Base-by-base conservation (phyloP, 2,888 invertebrate species). In the Eristalis arbustorum region DNA sequence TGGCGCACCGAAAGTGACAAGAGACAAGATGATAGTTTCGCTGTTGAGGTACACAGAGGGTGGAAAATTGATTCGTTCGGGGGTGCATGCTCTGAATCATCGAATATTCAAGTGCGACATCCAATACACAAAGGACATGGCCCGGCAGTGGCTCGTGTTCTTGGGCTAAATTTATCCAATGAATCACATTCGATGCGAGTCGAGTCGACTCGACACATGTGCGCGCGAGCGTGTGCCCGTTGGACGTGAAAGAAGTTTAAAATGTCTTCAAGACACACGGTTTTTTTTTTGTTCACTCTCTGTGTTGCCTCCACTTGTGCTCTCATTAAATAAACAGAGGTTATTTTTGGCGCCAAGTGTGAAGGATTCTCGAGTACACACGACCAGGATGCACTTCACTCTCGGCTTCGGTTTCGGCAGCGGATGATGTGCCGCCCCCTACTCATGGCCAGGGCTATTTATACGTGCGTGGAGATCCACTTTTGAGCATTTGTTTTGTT, bases 331-430 rank as follows among this genome's bases (percentile, higher is more conserved):
- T 57, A 76, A 67, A 67, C 62, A 76, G 56, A 66, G 56, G 49
- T 69, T 78, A 79, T 79, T 72, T 71, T 66, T 2, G 68, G 82
- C 68, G 61, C 66, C 73, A 82, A 78, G 78, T 76, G 83, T 79
- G 75, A 83, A 87, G 68, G 72, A 87, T 85, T 81, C 22, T 13
- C 61, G 13, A 34, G 18, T 37, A 42, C 59, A 66, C 37, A 64
- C 82, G 57, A 78, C 79, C 83, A 72, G 82, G 83, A 82, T 87
- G 87, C 83, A 79, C 78, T 87, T 87, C 83, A 87, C 75, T 87
- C 28, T 40, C 25, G 23, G 23, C 23, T 2, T 13, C 37, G 37
- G 37, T 3, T 2, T 37, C 37, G 13, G 37, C 13, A 37, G 59
- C 18, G 28, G 49, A 14, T 42, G 59, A 37, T 68, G 82, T 28